Evolutionary conservation across 2,113 vertebrate genomes (phyloP), one percentile per base, ranked within the genome.

Genomic region (Mirza zaza): DNA sequence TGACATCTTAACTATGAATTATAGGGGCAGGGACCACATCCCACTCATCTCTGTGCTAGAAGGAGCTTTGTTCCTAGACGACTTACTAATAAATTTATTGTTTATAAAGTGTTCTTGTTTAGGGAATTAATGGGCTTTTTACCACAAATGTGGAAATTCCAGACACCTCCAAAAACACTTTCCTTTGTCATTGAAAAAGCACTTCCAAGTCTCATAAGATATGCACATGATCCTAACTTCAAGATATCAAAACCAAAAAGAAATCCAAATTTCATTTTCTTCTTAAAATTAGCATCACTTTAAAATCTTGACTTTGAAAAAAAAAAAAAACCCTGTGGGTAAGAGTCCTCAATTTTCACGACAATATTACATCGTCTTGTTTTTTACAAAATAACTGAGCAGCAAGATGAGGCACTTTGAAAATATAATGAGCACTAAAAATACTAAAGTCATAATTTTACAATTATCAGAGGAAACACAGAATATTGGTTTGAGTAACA

Each of bases 1-100:
- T 88, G 94, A 42, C 79, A 94, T n/a, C 27, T 48, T 85, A 81
- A 52, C 81, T 79, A 67, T 34, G 87, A 96, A 84, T 95, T 87
- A 84, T 6, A 83, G 14, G 25, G 77, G 39, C 59, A 92, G 63
- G 55, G 70, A 65, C 75, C 73, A 63, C 34, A 29, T 86, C 86
- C 89, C n/a, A 27, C 61, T 75, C 76, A 93, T 29, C 76, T 83
- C n/a, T 48, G 14, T 59, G 42, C 42, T 39, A 70, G 29, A 68
- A 93, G n/a, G 57, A 59, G 70, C 3, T 48, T 84, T 82, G 52
- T 48, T 92, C 76, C 55, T 36, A 61, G 70, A 96, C 81, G 81
- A 32, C 76, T 52, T 81, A 29, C 45, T 55, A 80, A 77, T 77
- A 84, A 82, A 52, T 80, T 13, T 15, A 32, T 29, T 93, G 39